Conservation (phyloP, 2,797 vertebrate species). For the Trachops cirrhosus region DNA sequence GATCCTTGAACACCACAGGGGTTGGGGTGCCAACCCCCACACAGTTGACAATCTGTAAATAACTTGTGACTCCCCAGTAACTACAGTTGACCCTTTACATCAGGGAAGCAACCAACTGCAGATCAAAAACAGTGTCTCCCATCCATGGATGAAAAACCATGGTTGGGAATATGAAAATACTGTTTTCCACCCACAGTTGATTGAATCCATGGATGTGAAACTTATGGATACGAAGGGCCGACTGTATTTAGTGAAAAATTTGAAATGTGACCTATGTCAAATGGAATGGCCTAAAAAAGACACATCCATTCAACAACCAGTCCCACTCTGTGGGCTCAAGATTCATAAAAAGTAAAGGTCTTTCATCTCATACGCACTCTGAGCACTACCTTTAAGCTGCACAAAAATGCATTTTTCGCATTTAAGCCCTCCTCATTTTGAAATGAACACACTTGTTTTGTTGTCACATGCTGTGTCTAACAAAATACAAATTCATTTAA, state of each 20-base stretch:
- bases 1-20: not conserved
- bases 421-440: not conserved
- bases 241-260: not conserved
- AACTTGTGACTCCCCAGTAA: not conserved
- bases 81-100: not conserved
- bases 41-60: not conserved
- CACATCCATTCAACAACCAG: not conserved
- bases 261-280: not conserved
- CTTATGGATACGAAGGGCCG: not conserved
- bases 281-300: not conserved
- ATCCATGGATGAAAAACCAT: not conserved
- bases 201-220: not conserved
- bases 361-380: not conserved
- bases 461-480: not conserved
- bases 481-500: not conserved
- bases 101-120: not conserved
- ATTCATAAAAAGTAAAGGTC: not conserved
- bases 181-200: not conserved
- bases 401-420: not conserved
- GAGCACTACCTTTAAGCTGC: not conserved
- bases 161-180: not conserved
- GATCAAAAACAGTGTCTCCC: not conserved
- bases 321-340: not conserved
- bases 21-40: not conserved
- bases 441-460: not conserved